Conservation (phyloP, 2,113 vertebrate genomes). For the Bucco capensis region DNA sequence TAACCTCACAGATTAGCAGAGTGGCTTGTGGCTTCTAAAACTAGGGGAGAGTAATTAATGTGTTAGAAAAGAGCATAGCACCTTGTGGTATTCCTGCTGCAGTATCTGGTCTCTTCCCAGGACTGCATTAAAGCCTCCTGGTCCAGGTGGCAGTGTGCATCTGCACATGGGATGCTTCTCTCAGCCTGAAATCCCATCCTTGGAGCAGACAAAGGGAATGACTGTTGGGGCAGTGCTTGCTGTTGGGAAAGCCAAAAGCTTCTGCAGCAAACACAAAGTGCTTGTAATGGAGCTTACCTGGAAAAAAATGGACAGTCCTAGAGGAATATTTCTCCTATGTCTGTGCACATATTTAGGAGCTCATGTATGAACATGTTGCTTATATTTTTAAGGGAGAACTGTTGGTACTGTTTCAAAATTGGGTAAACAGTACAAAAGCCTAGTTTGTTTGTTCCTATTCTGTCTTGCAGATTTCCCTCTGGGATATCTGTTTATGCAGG, state of each 20-base stretch:
- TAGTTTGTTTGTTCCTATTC: neutral
- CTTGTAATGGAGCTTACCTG: neutral
- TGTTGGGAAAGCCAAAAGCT: neutral
- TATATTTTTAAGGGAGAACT: neutral
- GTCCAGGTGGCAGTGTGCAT: neutral
- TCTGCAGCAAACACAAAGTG: neutral
- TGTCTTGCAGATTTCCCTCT: neutral
- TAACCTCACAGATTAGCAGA: neutral
- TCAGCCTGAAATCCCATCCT: rapidly evolving
- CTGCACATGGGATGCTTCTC: neutral
- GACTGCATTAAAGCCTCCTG: neutral
- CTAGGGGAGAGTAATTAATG: neutral
- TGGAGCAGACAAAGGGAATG: neutral
- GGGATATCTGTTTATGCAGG: neutral
- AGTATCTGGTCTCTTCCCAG: neutral
- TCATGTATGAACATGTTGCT: rapidly evolving
- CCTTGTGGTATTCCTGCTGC: neutral
- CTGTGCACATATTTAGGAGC: neutral
- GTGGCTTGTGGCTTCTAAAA: neutral
- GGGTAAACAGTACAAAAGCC: neutral
- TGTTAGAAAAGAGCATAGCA: neutral
- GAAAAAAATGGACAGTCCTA: neutral
- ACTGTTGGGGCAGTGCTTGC: neutral
- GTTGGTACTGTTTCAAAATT: neutral
- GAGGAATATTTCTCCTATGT: neutral